Evolutionary conservation across 2,113 vertebrate genomes (phyloP).

Genomic region (Cynopterus brachyotis): DNA sequence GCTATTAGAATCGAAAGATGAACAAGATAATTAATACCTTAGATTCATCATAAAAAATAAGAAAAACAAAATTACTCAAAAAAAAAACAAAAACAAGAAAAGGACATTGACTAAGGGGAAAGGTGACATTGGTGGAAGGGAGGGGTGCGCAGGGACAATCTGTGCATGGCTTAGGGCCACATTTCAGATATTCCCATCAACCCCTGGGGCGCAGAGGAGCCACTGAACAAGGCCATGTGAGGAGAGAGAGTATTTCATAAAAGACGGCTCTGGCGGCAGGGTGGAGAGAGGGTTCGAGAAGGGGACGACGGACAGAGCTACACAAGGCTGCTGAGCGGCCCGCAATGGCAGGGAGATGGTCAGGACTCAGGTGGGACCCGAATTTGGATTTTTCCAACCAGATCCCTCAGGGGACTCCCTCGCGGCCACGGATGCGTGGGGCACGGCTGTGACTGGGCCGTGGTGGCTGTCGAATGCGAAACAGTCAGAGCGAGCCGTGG

Average conservation of each 20-base stretch:
- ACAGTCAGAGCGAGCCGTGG: too few relatives aligned
- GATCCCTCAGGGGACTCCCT: not conserved
- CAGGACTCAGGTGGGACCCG: accelerated
- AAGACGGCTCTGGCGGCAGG: not conserved
- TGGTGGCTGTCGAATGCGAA: too few relatives aligned
- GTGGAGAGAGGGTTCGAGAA: not conserved
- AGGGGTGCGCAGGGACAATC: accelerated
- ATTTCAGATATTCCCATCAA: accelerated
- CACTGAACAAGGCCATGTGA: not conserved
- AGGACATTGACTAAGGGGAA: accelerated
- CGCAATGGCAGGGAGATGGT: accelerated
- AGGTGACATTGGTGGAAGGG: not conserved
- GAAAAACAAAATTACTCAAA: not conserved
- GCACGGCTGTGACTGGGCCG: not conserved
- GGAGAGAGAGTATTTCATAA: not conserved
- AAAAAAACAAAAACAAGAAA: not conserved
- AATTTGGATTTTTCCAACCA: not conserved
- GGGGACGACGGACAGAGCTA: not conserved
- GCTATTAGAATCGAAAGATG: not conserved
- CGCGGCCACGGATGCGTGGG: not conserved
- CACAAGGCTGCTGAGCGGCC: too few relatives aligned
- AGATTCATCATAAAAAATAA: not conserved
- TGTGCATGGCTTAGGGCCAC: accelerated
- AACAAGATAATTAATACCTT: not conserved
- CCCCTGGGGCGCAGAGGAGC: accelerated